phyloP scores from a whole-genome alignment of 2,113 vertebrate species.

The Callorhinus ursinus region DNA sequence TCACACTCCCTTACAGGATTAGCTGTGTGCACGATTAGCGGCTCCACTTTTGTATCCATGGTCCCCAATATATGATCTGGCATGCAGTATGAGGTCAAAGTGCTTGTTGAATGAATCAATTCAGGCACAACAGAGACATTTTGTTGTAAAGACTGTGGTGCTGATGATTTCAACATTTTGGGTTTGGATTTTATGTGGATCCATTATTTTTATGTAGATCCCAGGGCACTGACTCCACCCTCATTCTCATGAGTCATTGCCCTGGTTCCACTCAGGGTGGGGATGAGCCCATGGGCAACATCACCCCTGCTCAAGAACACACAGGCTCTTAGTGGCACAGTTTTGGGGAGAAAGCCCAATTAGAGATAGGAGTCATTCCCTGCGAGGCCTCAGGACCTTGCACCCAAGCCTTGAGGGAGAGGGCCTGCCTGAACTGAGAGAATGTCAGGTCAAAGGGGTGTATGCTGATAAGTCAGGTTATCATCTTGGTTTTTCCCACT shows the following conservation, averaged over 20 bases:
- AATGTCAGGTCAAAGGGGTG: neutral
- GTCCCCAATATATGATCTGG: neutral
- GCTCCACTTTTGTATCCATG: neutral
- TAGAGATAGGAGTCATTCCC: neutral
- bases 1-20: accelerated
- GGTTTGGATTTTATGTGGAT: neutral
- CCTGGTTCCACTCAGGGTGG: neutral
- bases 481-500: too few species aligned
- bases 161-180: neutral
- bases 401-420: neutral
- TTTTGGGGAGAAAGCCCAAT: neutral
- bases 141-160: neutral
- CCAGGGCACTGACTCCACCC: neutral
- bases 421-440: neutral
- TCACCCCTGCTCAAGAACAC: neutral
- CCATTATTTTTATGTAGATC: neutral
- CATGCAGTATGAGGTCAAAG: neutral
- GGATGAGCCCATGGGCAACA: neutral
- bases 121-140: neutral
- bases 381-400: neutral
- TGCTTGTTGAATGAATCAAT: neutral
- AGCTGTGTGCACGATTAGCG: neutral
- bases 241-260: neutral
- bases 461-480: neutral
- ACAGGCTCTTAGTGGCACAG: neutral